A percentile compares a stretch with the other conserved stretches of the same genome.
Conservation (phyloP, 2,888 invertebrate genomes). For the Proisotoma minuta region DNA sequence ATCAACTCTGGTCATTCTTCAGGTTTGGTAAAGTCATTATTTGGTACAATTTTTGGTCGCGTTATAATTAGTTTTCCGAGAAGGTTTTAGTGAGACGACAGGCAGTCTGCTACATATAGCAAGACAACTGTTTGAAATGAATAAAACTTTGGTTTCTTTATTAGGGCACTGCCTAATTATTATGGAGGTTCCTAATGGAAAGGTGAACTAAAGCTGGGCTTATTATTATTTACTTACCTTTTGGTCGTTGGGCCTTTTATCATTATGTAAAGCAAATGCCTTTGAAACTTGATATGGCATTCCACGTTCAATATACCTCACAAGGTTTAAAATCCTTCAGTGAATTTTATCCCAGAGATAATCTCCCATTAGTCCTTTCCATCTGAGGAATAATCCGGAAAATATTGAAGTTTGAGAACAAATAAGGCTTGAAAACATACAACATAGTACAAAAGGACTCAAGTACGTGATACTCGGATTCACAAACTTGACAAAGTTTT, state of each 20-base stretch:
- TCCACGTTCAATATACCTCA: too few relatives aligned
- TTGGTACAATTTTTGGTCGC: too few relatives aligned
- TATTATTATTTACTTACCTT: not conserved
- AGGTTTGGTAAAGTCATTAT: too few relatives aligned
- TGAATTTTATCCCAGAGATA: not conserved
- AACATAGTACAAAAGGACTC: not conserved
- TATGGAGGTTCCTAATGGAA: not conserved
- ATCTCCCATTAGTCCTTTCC: constrained; percentile 3
- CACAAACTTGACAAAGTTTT: too few relatives aligned
- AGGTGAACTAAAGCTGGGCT: not conserved
- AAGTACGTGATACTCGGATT: constrained; percentile 1
- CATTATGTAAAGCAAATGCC: not conserved
- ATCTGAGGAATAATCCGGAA: not conserved
- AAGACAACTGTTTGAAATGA: too few relatives aligned
- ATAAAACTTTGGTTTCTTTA: not conserved
- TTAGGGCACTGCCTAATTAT: not conserved
- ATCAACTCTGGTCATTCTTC: too few relatives aligned
- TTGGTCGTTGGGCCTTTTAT: not conserved
- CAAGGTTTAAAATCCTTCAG: not conserved
- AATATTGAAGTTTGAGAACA: constrained; percentile 5
- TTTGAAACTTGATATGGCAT: not conserved
- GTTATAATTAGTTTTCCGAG: constrained; percentile 1
- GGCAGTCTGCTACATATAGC: not conserved
- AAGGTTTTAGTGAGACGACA: not conserved
- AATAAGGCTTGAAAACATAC: not conserved